Conservation (phyloP, 1,140 invertebrate genomes). For the Magallana angulata region DNA sequence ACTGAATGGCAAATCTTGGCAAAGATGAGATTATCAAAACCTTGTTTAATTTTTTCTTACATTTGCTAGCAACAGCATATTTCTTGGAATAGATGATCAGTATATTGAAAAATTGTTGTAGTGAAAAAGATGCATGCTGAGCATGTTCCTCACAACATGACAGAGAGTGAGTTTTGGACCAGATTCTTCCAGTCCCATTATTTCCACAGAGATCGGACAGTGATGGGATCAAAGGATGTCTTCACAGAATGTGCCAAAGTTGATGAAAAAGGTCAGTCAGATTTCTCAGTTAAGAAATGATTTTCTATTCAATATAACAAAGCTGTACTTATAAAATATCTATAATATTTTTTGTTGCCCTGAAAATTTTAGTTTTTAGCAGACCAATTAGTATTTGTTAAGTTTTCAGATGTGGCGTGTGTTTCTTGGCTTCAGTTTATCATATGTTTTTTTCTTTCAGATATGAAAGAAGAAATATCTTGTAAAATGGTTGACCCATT, state of each 20-base stretch:
- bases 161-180: conserved; percentile 98
- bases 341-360: too few relatives aligned
- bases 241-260: conserved; percentile 98
- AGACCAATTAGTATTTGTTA: too few relatives aligned
- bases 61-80: not conserved
- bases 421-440: too few relatives aligned
- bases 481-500: conserved; percentile 88
- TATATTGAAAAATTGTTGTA: not conserved
- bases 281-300: not conserved
- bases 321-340: too few relatives aligned
- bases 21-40: too few relatives aligned
- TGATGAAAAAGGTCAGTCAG: conserved; percentile 88
- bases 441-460: conserved; percentile 72
- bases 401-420: too few relatives aligned
- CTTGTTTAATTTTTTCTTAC: too few relatives aligned
- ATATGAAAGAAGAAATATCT: conserved; percentile 89
- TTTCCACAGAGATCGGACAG: conserved; percentile 97
- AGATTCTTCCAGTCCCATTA: conserved; percentile 99
- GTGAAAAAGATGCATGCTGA: conserved; percentile 98
- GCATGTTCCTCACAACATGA: conserved; percentile 96
- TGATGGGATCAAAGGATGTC: conserved; percentile 90
- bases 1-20: too few relatives aligned
- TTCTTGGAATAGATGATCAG: not conserved
- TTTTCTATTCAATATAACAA: not conserved
- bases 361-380: too few relatives aligned